These are phyloP conservation scores for Vombatus ursinus DNA, from an alignment of 2,113 vertebrate species.

Conservation along the genomic window DNA sequence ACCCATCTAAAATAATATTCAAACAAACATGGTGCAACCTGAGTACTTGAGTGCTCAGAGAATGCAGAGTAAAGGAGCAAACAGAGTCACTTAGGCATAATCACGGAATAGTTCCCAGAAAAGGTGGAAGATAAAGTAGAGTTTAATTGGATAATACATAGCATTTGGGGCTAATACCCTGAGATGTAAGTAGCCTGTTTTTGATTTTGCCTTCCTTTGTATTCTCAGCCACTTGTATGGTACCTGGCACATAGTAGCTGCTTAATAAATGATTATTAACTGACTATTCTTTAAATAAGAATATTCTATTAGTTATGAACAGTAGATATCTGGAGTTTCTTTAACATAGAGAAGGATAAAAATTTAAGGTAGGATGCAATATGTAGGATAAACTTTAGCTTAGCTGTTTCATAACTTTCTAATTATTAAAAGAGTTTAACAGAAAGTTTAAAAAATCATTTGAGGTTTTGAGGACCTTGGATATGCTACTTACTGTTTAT, in stretches of 20 bases:
- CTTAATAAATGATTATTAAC: background rate
- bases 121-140: background rate
- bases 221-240: background rate
- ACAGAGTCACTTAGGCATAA: background rate
- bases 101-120: background rate
- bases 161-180: background rate
- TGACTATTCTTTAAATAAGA: background rate
- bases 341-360: background rate
- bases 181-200: background rate
- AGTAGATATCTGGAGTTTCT: background rate
- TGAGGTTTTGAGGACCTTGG: background rate
- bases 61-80: background rate
- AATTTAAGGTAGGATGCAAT: background rate
- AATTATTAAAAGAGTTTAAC: background rate
- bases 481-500: background rate
- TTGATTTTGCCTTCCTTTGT: background rate
- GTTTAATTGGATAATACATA: background rate
- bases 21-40: background rate
- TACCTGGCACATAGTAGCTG: background rate
- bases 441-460: background rate
- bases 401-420: background rate
- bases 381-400: background rate
- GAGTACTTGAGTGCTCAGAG: background rate
- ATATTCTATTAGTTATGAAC: background rate
- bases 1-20: background rate